Evolutionary conservation across 2,113 vertebrate species (phyloP).

Genomic region (Leiothrix lutea): DNA sequence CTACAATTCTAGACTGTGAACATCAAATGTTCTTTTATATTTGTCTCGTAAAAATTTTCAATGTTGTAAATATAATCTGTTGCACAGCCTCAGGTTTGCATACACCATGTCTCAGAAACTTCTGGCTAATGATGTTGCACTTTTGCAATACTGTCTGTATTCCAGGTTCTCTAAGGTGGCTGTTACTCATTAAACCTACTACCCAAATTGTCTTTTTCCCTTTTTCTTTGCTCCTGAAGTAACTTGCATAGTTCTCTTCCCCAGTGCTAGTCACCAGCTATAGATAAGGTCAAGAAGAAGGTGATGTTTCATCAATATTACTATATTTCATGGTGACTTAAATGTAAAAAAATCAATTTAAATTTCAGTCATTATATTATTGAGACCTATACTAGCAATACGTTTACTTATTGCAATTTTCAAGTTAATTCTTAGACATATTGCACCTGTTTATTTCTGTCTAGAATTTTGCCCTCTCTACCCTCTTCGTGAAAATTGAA

Average conservation of each 20-base stretch:
- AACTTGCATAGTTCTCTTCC: background rate
- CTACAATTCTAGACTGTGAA: background rate
- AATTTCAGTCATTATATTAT: background rate
- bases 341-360: background rate
- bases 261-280: background rate
- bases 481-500: background rate
- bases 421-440: background rate
- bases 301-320: background rate
- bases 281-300: background rate
- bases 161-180: background rate
- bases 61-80: background rate
- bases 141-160: background rate
- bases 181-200: background rate
- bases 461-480: background rate
- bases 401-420: background rate
- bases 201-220: background rate
- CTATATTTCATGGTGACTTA: background rate
- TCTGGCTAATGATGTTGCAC: background rate
- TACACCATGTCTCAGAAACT: background rate
- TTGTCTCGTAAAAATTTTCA: background rate
- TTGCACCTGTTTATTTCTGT: background rate
- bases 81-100: background rate
- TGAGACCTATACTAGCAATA: background rate
- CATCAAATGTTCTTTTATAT: background rate
- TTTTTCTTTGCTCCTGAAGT: background rate